Percentiles rank a stretch among this genome's conserved stretches.
phyloP scores from a whole-genome alignment of 2,113 vertebrate species.

The Gymnocephalus cernua region DNA sequence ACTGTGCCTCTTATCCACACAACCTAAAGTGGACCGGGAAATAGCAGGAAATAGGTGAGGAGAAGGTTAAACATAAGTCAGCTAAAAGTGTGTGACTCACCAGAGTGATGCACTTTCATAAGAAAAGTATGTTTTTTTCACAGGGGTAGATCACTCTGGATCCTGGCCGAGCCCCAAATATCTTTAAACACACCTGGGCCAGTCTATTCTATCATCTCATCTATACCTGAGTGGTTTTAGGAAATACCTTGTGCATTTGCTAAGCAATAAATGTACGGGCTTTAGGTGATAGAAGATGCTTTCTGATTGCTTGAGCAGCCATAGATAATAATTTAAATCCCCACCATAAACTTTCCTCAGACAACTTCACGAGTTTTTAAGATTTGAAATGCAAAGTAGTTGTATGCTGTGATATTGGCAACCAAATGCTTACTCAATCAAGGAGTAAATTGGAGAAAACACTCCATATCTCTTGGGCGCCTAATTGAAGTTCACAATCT shows the following conservation, averaged over 20 bases:
- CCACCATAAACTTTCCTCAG: constrained; percentile 37
- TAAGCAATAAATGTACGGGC: constrained; percentile 39
- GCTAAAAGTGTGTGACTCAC: neutral
- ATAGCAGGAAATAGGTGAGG: neutral
- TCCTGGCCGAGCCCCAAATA: constrained; percentile 9
- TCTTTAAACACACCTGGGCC: constrained; percentile 11
- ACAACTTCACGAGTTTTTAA: constrained; percentile 38
- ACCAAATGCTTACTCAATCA: constrained; percentile 38
- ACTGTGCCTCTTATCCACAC: neutral
- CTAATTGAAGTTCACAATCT: constrained; percentile 14
- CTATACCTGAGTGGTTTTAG: constrained; percentile 26
- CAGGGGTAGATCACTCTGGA: neutral
- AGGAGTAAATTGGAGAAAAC: constrained; percentile 36
- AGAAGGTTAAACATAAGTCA: neutral
- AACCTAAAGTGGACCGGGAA: neutral
- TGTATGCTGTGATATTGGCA: constrained; percentile 43
- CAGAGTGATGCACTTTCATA: constrained; percentile 15
- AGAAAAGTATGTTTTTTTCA: neutral
- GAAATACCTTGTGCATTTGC: constrained; percentile 38
- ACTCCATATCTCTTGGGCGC: neutral
- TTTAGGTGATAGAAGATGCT: constrained; percentile 37
- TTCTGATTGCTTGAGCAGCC: constrained; percentile 44
- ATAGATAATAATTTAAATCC: constrained; percentile 45
- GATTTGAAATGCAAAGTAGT: constrained; percentile 35
- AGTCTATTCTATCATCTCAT: constrained; percentile 28